Conservation (phyloP, 2,888 invertebrate species). For the Carabus problematicus region DNA sequence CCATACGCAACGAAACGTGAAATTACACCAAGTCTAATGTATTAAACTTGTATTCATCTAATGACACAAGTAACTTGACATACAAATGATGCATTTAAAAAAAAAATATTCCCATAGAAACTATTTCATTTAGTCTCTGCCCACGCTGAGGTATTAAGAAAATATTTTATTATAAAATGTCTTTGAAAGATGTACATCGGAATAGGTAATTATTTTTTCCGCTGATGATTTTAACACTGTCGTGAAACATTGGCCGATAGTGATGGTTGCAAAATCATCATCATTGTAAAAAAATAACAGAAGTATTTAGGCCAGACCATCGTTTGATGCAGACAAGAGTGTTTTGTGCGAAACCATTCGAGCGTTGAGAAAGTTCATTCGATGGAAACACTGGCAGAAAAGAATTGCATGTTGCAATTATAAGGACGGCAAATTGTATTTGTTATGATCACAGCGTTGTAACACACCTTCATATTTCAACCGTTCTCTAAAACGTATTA, state of each 20-base stretch:
- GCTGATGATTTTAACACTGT: not conserved
- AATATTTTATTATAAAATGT: not conserved
- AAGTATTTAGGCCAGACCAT: slow-evolving; percentile 8
- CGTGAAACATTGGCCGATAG: too few species aligned
- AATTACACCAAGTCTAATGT: not conserved
- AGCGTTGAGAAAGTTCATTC: slow-evolving; percentile 2
- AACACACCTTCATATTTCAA: not conserved
- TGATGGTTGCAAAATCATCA: slow-evolving; percentile 1
- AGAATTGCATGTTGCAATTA: slow-evolving; percentile 9
- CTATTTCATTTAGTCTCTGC: not conserved
- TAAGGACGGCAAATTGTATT: slow-evolving; percentile 4
- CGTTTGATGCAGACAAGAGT: not conserved
- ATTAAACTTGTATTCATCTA: slow-evolving; percentile 5
- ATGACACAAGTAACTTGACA: not conserved
- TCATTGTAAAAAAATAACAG: too few species aligned
- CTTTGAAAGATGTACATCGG: not conserved
- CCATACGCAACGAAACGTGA: not conserved
- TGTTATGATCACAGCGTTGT: not conserved
- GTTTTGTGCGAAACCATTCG: slow-evolving; percentile 5
- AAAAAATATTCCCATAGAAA: not conserved
- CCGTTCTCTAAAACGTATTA: too few species aligned
- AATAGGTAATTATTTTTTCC: not conserved
- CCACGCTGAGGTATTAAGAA: not conserved
- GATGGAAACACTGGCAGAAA: slow-evolving; percentile 4
- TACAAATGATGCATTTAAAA: not conserved